Percentiles rank a stretch among this genome's conserved stretches.
Conservation (phyloP, 1,140 invertebrate species). For the Drosophila burlai region DNA sequence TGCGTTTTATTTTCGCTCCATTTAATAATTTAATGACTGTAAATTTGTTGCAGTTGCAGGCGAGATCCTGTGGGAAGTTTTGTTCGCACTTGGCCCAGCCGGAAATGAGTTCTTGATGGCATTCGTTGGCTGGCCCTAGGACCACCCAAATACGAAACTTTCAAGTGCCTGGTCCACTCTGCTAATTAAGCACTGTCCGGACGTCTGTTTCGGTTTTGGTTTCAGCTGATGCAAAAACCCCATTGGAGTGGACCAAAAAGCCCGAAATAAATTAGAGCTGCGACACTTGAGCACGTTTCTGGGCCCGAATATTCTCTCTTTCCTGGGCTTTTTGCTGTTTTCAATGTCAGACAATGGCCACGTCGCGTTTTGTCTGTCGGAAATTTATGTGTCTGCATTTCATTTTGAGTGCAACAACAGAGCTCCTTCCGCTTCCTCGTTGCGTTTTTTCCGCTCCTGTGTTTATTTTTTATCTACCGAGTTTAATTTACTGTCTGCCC, state of each 20-base stretch:
- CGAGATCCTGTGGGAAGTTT: constrained; percentile 51
- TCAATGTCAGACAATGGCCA: constrained; percentile 74
- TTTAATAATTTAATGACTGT: constrained; percentile 76
- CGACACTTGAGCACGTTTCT: constrained; percentile 28
- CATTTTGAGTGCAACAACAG: constrained; percentile 49
- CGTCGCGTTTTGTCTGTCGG: constrained; percentile 56
- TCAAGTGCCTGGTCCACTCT: constrained; percentile 50
- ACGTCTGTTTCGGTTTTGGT: constrained; percentile 18
- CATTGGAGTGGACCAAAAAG: constrained; percentile 35
- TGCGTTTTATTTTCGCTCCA: constrained; percentile 55
- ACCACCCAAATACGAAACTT: constrained; percentile 55
- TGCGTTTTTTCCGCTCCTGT: not conserved
- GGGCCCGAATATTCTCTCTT: not conserved
- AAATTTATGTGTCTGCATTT: constrained; percentile 79
- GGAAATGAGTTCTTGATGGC: constrained; percentile 80
- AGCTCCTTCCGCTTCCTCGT: constrained; percentile 17
- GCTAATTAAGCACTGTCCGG: constrained; percentile 57
- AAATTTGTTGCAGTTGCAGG: constrained; percentile 47
- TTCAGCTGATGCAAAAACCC: constrained; percentile 40
- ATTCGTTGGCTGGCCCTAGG: constrained; percentile 14
- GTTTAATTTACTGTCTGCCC: constrained; percentile 30
- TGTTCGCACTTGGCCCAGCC: constrained; percentile 24
- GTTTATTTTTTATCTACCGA: constrained; percentile 4
- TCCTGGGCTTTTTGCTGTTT: constrained; percentile 54
- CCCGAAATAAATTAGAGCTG: constrained; percentile 52